Percentiles rank a stretch among this genome's conserved stretches.
These are phyloP conservation scores for Cylloceria caligata DNA, from an alignment of 2,888 invertebrate genomes.

Conservation along the genomic window DNA sequence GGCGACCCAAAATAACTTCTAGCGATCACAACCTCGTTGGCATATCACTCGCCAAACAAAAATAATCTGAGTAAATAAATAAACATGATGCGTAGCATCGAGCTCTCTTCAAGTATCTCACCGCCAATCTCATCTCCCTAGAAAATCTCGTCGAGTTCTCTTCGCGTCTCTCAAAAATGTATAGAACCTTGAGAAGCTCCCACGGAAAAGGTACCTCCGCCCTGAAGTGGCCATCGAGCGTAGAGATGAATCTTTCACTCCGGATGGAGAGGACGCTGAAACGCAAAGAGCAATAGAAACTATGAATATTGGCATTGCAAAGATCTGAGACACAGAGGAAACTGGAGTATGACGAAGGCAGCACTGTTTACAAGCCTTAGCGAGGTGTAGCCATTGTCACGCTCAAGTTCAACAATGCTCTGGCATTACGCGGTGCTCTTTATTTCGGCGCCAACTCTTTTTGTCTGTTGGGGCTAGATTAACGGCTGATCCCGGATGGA, in stretches of 20 bases:
- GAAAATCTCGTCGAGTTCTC: constrained; percentile 33
- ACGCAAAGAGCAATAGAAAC: background rate
- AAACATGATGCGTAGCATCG: constrained; percentile 2
- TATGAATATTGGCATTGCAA: background rate
- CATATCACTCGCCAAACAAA: background rate
- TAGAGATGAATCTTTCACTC: constrained; percentile 43
- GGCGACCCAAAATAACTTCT: constrained; percentile 8
- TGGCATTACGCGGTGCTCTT: constrained; percentile 76
- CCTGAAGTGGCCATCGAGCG: constrained; percentile 13
- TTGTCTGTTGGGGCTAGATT: constrained; percentile 77
- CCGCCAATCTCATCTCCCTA: constrained; percentile 34
- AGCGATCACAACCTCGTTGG: constrained; percentile 6
- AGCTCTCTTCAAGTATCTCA: constrained; percentile 4
- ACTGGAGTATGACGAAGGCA: constrained; percentile 71
- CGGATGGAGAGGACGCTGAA: constrained; percentile 14
- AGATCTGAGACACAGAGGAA: constrained; percentile 36
- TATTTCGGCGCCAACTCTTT: constrained; percentile 82
- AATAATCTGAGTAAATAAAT: constrained; percentile 17
- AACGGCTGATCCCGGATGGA: constrained; percentile 73
- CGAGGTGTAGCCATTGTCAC: constrained; percentile 71
- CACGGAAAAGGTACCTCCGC: constrained; percentile 30
- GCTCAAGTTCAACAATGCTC: constrained; percentile 72
- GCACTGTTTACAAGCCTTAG: constrained; percentile 79
- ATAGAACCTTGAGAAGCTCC: constrained; percentile 5
- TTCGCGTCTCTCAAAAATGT: constrained; percentile 1